phyloP scores from a whole-genome alignment of 2,888 invertebrate species.

The Xestia sexstrigata region DNA sequence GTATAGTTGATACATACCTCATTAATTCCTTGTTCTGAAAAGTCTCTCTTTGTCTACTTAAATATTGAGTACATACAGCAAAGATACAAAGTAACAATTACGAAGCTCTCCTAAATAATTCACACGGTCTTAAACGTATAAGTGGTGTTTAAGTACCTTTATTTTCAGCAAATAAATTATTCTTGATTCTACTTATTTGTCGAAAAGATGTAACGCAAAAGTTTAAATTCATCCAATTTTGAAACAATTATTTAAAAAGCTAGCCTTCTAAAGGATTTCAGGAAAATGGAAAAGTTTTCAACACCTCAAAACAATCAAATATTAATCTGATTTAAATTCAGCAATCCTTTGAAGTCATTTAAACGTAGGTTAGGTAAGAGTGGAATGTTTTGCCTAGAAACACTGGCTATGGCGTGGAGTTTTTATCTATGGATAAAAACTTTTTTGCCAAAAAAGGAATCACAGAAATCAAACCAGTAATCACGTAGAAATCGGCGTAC shows the following conservation, averaged over 20 bases:
- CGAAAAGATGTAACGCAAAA: not conserved
- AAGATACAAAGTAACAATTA: not conserved
- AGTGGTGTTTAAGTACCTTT: not conserved
- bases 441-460: no score
- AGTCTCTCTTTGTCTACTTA: not conserved
- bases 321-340: constrained; percentile 1
- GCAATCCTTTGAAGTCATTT: not conserved
- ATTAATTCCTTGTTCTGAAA: constrained; percentile 1
- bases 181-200: not conserved
- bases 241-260: constrained; percentile 3
- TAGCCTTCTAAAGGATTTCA: not conserved
- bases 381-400: not conserved
- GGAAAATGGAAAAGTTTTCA: constrained; percentile 9
- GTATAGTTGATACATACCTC: not conserved
- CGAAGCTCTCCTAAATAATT: constrained; percentile 1
- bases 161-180: not conserved
- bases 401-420: not conserved
- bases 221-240: constrained; percentile 13
- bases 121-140: not conserved
- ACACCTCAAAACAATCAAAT: constrained; percentile 13
- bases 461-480: no score
- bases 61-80: not conserved
- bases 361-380: not conserved
- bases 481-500: no score
- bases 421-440: no score